phyloP scores from a whole-genome alignment of 2,113 vertebrate genomes.

The Hirundichthys speculiger region DNA sequence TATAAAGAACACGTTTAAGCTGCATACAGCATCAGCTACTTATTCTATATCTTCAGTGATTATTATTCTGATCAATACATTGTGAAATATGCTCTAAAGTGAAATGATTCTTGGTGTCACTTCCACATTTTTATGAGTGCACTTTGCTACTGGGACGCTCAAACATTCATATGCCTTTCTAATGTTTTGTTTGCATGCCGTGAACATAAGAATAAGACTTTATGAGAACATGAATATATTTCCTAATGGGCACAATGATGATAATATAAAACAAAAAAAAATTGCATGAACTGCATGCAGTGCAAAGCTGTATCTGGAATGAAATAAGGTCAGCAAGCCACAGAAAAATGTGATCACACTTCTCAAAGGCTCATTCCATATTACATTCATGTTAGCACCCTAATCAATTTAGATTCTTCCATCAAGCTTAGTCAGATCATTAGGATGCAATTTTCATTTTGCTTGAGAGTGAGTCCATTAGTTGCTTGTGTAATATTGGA shows the following conservation, averaged over 20 bases:
- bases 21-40: neutral
- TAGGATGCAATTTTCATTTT: constrained; percentile 82
- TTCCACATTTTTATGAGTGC: neutral
- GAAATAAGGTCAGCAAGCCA: constrained; percentile 57
- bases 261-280: constrained; percentile 5
- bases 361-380: constrained; percentile 75
- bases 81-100: neutral
- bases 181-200: constrained; percentile 3
- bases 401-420: constrained; percentile 81
- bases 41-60: neutral
- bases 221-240: constrained; percentile 23
- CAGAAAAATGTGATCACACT: constrained; percentile 72
- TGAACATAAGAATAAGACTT: constrained; percentile 8
- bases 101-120: neutral
- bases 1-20: neutral
- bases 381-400: constrained; percentile 75
- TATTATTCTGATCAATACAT: neutral
- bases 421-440: constrained; percentile 81
- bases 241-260: constrained; percentile 18
- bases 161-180: constrained; percentile 2
- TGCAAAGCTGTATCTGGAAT: constrained; percentile 40
- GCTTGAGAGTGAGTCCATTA: constrained; percentile 80
- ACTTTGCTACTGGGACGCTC: constrained; percentile 2
- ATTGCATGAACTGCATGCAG: constrained; percentile 6
- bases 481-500: constrained; percentile 74